Base-by-base conservation (phyloP, 2,888 invertebrate genomes). In the Microplitis deprimator region DNA sequence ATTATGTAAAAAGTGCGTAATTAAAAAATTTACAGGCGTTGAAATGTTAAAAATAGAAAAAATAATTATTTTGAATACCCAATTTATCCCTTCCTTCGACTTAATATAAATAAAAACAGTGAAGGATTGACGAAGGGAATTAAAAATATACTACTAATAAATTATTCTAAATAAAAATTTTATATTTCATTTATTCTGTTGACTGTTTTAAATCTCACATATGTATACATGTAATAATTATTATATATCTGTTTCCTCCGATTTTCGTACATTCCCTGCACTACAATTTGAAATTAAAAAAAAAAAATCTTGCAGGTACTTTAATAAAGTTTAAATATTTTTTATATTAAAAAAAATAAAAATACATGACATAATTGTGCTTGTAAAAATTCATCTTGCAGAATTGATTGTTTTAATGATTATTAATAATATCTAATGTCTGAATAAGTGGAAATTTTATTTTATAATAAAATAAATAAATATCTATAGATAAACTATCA, bases 271-370 rank as follows among this genome's bases (percentile, higher is more conserved):
- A 50, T 50, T 50, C 50, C 13, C 50, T 50, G 50, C 50, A 10
- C 50, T 50, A 13, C 50, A 50, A 50, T 13, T 50, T 50, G 13
- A 50, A 50, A 8, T 13, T 8, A 50, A 50, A 50, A 10, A 50
- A 50, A 50, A 50, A n/a, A 16, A n/a, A 40, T 17, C 0, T 8
- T 16, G 68, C 68, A 68, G 68, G 68, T 68, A 68, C 68, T 68
- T 68, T 13, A 71, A 71, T 71, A 38, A 29, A 38, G 60, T 29
- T 38, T 38, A 39, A 39, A 7, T 62, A 38, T 38, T 39, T 60
- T 41, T 60, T 38, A 38, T 17, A 16, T 10, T 17, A 1, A 50
- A 50, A 50, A 50, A 50, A 50, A 50, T 50, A 50, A 50, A 13
- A 13, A 50, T 13, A 10, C 0, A 13, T 4, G 10, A 50, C 13